Evolutionary conservation across 2,113 vertebrate genomes (phyloP).

Genomic region (Phrynosoma blainvillii): DNA sequence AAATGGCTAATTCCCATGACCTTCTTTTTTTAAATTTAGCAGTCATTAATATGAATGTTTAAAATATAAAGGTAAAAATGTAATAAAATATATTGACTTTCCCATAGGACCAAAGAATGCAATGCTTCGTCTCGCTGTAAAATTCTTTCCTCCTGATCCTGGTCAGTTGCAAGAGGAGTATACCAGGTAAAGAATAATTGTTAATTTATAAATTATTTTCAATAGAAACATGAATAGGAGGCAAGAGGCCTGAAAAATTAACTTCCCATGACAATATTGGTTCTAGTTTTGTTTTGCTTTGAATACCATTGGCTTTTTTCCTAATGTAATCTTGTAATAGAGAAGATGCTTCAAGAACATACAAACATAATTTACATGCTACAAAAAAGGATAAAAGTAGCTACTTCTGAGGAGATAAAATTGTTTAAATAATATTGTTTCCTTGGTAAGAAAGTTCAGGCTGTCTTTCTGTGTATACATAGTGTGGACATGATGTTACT

Average conservation of each 20-base stretch:
- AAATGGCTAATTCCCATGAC: neutral
- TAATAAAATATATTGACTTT: slow-evolving; percentile 36
- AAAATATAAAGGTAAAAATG: neutral
- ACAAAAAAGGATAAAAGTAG: neutral
- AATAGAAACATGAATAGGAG: neutral
- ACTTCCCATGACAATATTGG: too few species aligned
- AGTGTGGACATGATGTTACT: too few species aligned
- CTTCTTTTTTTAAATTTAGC: rapidly evolving
- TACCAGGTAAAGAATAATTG: slow-evolving; percentile 81
- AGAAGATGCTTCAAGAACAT: neutral
- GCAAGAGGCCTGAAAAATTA: neutral
- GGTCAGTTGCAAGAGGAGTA: slow-evolving; percentile 96
- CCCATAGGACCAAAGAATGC: slow-evolving; percentile 88
- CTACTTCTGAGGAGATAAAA: too few species aligned
- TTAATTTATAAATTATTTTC: neutral
- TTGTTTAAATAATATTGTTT: neutral
- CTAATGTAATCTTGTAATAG: neutral
- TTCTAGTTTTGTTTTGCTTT: neutral
- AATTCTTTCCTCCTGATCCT: slow-evolving; percentile 97
- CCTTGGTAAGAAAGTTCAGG: neutral
- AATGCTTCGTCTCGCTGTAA: slow-evolving; percentile 91
- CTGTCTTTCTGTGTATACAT: neutral
- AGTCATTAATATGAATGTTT: neutral
- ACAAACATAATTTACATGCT: neutral
- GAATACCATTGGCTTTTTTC: neutral